Base-by-base conservation (phyloP, 2,113 vertebrate genomes). In the Empidonax alnorum region DNA sequence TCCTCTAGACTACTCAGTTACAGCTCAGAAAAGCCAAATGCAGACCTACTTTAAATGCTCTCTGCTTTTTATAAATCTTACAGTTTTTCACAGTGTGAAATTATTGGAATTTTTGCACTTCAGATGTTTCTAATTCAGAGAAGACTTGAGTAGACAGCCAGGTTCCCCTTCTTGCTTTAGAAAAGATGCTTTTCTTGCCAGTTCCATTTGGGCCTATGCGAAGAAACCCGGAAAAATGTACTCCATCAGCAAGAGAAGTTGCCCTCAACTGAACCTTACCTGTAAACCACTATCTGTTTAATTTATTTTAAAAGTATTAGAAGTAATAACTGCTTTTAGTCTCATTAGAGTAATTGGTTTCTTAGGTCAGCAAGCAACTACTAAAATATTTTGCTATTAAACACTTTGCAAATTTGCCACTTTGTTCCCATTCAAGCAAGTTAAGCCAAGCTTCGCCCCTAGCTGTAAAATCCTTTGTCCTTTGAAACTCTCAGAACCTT, bases 141-240 rank as follows among this genome's bases (percentile, higher is more conserved):
- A 86, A 62, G 58, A 84, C 46, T 76, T 77, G 50, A 90, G 66
- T 88, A 77, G 37, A 80, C 77, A 92, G 74, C 55, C 59, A 53
- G 23, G 47, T 77, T 92, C 74, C 39, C 68, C 39, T 83, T 28
- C 63, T 50, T 80, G 66, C 85, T 84, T 66, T 88, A 35, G 67
- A 80, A 93, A 90, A 92, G 37, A 10, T 90, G 19, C 17, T 91
- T 84, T 93, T 50, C 58, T 53, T 88, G 80, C 39, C 53, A 88
- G 53, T 14, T 46, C 18, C 24, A 44, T 62, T 84, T 85, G 31
- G 11, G 72, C 24, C 65, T 50, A 49, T 44, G 52, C 33, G 63
- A 85, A 88, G 75, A 93, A 92, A 68, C 19, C 42, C 33, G 39
- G 63, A n/a, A 90, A 89, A 88, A 73, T 2, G 1, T 7, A 28